Percentiles rank a stretch among this genome's conserved stretches.
Conservation (phyloP, 2,888 invertebrate species). For the Morpho deidamia region DNA sequence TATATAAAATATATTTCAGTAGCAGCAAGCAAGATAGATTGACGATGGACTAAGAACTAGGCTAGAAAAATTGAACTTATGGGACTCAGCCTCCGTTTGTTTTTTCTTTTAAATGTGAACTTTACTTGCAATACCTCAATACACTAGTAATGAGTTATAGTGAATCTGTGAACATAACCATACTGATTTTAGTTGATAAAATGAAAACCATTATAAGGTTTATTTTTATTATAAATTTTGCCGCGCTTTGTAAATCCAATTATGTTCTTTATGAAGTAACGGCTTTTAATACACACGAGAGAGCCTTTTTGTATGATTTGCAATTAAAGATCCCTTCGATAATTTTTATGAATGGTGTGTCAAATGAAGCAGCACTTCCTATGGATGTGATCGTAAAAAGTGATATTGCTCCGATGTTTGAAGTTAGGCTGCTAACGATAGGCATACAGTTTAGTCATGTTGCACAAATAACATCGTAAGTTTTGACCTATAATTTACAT, state of each 20-base stretch:
- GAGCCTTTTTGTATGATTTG: slow-evolving; percentile 41
- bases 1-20: too few relatives aligned
- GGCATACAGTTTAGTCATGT: slow-evolving; percentile 43
- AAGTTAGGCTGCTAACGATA: slow-evolving; percentile 35
- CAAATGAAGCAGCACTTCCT: slow-evolving; percentile 56
- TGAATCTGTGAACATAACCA: background rate
- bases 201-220: background rate
- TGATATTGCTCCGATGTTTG: slow-evolving; percentile 35
- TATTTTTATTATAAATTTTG: slow-evolving; percentile 8
- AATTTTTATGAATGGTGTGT: slow-evolving; percentile 52
- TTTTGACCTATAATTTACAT: slow-evolving; percentile 2
- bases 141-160: too few relatives aligned
- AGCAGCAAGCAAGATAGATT: too few relatives aligned
- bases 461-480: slow-evolving; percentile 32
- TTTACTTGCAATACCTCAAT: too few relatives aligned
- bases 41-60: too few relatives aligned
- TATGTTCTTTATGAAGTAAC: slow-evolving; percentile 48
- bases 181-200: background rate
- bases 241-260: slow-evolving; percentile 7
- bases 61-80: too few relatives aligned
- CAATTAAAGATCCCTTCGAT: slow-evolving; percentile 33
- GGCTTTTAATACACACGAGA: slow-evolving; percentile 52
- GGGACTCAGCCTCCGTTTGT: too few relatives aligned
- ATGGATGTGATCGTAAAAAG: slow-evolving; percentile 48
- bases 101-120: too few relatives aligned